These are phyloP conservation scores for Bryconaethiops microstoma DNA, from an alignment of 2,797 vertebrate genomes.

Conservation along the genomic window DNA sequence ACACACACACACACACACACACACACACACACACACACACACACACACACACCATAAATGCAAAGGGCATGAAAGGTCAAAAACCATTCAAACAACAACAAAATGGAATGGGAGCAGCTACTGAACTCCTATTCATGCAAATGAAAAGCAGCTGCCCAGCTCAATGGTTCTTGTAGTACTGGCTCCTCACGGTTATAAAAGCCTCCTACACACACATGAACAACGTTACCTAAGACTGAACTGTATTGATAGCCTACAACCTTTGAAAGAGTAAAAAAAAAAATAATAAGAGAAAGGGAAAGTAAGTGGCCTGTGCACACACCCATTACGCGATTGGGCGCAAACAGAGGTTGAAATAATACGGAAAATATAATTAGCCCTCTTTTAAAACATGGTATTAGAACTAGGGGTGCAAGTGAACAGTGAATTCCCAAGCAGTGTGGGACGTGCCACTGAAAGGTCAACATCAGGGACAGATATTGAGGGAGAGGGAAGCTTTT, in stretches of 20 bases:
- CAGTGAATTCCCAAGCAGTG: background rate
- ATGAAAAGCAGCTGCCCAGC: conserved; percentile 16
- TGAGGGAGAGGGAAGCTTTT: background rate
- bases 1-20: conserved; percentile 66
- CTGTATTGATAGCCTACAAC: background rate
- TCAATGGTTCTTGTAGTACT: background rate
- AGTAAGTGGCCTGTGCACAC: background rate
- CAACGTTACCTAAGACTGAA: background rate
- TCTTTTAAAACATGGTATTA: background rate
- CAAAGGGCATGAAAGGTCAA: conserved; percentile 22
- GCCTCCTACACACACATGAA: conserved; percentile 1
- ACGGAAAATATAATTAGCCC: background rate
- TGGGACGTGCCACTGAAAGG: conserved; percentile 3
- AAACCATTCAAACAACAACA: background rate
- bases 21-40: conserved; percentile 36
- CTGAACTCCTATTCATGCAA: conserved; percentile 9
- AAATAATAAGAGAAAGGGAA: background rate
- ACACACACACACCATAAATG: conserved; percentile 63
- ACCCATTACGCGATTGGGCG: background rate
- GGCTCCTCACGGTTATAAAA: background rate
- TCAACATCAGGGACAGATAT: conserved; percentile 12
- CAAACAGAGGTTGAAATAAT: no score
- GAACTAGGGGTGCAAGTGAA: background rate
- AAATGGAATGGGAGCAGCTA: background rate
- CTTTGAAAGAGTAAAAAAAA: background rate